Base-by-base conservation (phyloP, 2,888 invertebrate species). In the Mermis nigrescens region DNA sequence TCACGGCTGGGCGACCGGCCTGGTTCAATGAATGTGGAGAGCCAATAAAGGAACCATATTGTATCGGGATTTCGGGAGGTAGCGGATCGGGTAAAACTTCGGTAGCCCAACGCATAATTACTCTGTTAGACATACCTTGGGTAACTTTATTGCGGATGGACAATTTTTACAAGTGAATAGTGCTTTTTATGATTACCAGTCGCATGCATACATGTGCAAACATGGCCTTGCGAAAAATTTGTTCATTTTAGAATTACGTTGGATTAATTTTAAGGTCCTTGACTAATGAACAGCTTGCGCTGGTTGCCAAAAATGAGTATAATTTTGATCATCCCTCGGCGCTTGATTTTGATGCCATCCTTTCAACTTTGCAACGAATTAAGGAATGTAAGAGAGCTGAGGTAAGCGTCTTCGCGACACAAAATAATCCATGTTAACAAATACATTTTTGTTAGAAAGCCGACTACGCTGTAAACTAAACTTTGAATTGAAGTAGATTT, bases 241-340 rank as follows among this genome's bases (percentile, higher is more conserved):
- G n/a, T n/a, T n/a, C n/a, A n/a, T n/a, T n/a, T n/a, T n/a, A n/a
- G n/a, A n/a, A n/a, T n/a, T n/a, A n/a, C n/a, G n/a, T n/a, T n/a
- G n/a, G n/a, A n/a, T n/a, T n/a, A n/a, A n/a, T n/a, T n/a, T n/a
- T n/a, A n/a, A n/a, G n/a, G n/a, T n/a, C n/a, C 4, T 76, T 95
- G 52, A 87, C 85, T 70, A 84, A 86, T 70, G 88, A 92, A 70
- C 89, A 98, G 71, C 90, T 90, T 67, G 82, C 85, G 59, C 78
- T 81, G 64, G 89, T 94, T 1, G 80, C 80, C 15, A 78, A 79
- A 60, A 91, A 91, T 73, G 90, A 94, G 70, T 98, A 95, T 77
- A 94, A 99, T 78, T 98, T 98, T 76, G 98, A 98, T 75, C 94
- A 95, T 78, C 98, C 98, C 12, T 94, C 94, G 75, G 92, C 95